Evolutionary conservation across 2,797 vertebrate genomes (phyloP).

Genomic region (Macropodus opercularis): DNA sequence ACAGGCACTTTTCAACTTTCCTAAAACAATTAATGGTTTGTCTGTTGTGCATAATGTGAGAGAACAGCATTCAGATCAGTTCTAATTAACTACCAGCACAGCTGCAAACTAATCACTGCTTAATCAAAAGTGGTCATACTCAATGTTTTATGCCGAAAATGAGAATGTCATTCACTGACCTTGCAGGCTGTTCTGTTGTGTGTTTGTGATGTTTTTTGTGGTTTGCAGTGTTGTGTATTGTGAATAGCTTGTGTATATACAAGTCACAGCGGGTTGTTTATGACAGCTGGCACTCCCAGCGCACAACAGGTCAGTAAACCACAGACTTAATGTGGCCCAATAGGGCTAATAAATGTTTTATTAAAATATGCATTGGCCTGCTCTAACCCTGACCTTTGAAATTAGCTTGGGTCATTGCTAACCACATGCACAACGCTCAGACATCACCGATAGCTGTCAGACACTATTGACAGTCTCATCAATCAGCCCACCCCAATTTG

Average conservation of each 20-base stretch:
- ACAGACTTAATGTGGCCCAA: background rate
- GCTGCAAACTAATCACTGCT: too few species aligned
- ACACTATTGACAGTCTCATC: conserved; percentile 5
- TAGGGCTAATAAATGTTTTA: conserved; percentile 5
- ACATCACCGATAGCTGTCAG: background rate
- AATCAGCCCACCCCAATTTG: background rate
- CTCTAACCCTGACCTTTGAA: background rate
- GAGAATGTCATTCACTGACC: background rate
- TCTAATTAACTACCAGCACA: too few species aligned
- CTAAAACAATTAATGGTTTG: too few species aligned
- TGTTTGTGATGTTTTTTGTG: conserved; percentile 1
- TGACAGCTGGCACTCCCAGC: conserved; percentile 9
- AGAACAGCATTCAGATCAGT: too few species aligned
- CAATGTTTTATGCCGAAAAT: background rate
- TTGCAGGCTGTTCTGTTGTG: conserved; percentile 6
- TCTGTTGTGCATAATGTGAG: too few species aligned
- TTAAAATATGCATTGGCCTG: background rate
- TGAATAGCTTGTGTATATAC: conserved; percentile 11
- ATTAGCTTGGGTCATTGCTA: background rate
- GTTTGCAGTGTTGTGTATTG: background rate
- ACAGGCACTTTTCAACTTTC: too few species aligned
- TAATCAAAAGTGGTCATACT: background rate
- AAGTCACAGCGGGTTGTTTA: conserved; percentile 8
- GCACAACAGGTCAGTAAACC: conserved; percentile 6
- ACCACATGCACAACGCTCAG: background rate